Conservation (phyloP, 2,113 vertebrate genomes). For the Rhynchomys soricoides region DNA sequence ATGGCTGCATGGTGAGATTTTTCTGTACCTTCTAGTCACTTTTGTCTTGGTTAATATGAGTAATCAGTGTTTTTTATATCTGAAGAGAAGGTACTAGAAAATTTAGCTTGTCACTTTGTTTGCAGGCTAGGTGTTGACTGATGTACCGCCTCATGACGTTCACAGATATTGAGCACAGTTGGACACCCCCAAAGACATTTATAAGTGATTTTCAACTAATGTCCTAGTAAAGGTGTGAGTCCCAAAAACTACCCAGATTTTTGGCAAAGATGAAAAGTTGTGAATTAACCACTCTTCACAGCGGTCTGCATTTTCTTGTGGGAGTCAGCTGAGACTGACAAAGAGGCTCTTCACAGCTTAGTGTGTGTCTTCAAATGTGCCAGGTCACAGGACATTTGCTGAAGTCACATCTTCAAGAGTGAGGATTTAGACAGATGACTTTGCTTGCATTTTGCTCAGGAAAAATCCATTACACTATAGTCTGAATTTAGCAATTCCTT, state of each 20-base stretch:
- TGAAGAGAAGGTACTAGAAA: constrained; percentile 10
- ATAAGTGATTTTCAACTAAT: constrained; percentile 17
- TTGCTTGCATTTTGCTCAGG: not conserved
- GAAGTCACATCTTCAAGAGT: not conserved
- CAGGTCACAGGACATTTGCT: not conserved
- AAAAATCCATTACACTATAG: constrained; percentile 42
- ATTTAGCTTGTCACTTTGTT: not conserved
- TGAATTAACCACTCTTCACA: constrained; percentile 10
- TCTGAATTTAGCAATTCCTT: constrained; percentile 50
- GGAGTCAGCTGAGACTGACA: not conserved
- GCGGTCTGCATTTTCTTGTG: not conserved
- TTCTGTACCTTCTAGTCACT: constrained; percentile 6
- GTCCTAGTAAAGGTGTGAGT: not conserved
- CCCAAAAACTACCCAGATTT: constrained; percentile 15
- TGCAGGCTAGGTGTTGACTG: not conserved
- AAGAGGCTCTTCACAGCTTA: not conserved
- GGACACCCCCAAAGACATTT: not conserved
- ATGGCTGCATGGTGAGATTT: not conserved
- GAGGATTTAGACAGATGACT: constrained; percentile 19
- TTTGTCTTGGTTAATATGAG: constrained; percentile 22
- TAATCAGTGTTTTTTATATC: not conserved
- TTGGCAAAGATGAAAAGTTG: constrained; percentile 8
- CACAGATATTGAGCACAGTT: not conserved
- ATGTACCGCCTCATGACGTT: not conserved
- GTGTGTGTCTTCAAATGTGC: not conserved